Base-by-base conservation (phyloP, 2,797 vertebrate genomes). In the Sciurus vulgaris region DNA sequence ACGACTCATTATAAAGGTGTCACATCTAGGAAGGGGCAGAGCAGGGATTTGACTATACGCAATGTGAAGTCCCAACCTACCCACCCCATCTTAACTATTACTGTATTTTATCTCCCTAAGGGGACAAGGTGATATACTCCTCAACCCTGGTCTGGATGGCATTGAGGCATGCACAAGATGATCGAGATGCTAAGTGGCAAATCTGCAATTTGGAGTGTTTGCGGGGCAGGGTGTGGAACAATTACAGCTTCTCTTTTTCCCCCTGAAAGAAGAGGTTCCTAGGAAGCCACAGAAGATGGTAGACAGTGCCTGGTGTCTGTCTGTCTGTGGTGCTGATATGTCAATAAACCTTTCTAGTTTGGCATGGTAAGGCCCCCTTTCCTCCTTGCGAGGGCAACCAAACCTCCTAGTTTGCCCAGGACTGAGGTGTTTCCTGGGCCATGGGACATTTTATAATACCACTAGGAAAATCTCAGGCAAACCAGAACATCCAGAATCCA, bases 141-240 rank as follows among this genome's bases (percentile, higher is more conserved):
- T 67, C 54, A n/a, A 6, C 38, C 63, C 61, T 63, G 38, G 56
- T 67, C 63, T 35, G 28, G 30, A 15, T n/a, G 47, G 30, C 41
- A 9, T 20, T 28, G 78, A 12, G 22, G 56, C 9, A 3, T 6
- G 17, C 1, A 41, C 73, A 14, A 10, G 38, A 38, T 47, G 5
- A 11, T 24, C 51, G 15, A 13, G 33, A 35, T 35, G n/a, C 65
- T 67, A 33, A 20, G 20, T 2, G 7, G 44, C 18, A 79, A 33
- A 56, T 26, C 47, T 59, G 26, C 6, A 3, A 1, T 54, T 59
- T 65, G n/a, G n/a, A 8, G 20, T 70, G 28, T 13, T 33, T 13
- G 17, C 6, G 7, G 28, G 3, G 26, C 3, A 5, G 38, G 14
- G 4, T 6, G 28, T 2, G 33, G 7, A 6, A 59, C 11, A 9